These are phyloP conservation scores for Ascaphus truei DNA, from an alignment of 2,113 vertebrate genomes.

Conservation along the genomic window DNA sequence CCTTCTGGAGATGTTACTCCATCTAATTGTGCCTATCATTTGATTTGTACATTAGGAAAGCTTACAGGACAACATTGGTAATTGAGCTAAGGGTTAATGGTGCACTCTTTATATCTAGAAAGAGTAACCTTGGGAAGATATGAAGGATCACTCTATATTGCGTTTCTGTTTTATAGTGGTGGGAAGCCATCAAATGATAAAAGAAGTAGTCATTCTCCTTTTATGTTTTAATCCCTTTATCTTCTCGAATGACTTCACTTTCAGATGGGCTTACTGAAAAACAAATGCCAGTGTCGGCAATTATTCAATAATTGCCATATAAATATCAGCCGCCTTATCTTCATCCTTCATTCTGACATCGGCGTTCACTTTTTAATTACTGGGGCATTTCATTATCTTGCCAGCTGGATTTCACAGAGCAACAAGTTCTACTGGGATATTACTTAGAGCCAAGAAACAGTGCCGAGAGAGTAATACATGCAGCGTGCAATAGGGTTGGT, in stretches of 20 bases:
- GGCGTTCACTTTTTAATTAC: conserved; percentile 13
- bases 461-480: too few relatives aligned
- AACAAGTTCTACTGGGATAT: background rate
- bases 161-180: background rate
- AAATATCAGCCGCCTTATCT: background rate
- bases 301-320: conserved; percentile 6
- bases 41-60: too few relatives aligned
- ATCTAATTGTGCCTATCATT: too few relatives aligned
- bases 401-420: conserved; percentile 12
- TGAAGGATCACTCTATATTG: too few relatives aligned
- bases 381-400: conserved; percentile 10
- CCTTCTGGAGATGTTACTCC: too few relatives aligned
- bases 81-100: too few relatives aligned
- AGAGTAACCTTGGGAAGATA: too few relatives aligned
- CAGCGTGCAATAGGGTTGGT: too few relatives aligned
- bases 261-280: background rate
- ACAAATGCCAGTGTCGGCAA: background rate
- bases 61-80: too few relatives aligned
- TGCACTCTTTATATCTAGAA: too few relatives aligned
- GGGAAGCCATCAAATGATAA: background rate
- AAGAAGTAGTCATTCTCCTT: background rate
- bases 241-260: background rate
- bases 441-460: too few relatives aligned
- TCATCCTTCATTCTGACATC: conserved; percentile 13
- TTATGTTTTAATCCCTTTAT: background rate